Base-by-base conservation (phyloP, 2,113 vertebrate genomes). In the Microtus oregoni region DNA sequence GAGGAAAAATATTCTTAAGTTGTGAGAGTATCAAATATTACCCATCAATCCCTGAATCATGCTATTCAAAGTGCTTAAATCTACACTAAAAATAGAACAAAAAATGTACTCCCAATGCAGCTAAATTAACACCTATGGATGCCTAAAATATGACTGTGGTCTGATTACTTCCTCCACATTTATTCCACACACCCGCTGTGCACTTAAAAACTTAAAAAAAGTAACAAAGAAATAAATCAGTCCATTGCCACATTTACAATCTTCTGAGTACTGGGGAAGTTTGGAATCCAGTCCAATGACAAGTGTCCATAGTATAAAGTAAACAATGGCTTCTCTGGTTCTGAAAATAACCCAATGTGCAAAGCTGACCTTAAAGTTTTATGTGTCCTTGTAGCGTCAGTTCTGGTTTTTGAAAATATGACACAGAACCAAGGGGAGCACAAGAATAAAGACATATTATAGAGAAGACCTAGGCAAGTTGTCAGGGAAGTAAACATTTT, bases 11-110 rank as follows among this genome's bases (percentile, higher is more conserved):
- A 89, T 96, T 96, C 97, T 96, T 77, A 98, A 97, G 61, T 97
- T 96, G 96, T 97, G 96, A 96, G 97, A 98, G 96, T 98, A 99
- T 98, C 97, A 98, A 98, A 98, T 96, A 98, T 96, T 98, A 98
- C 97, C 98, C 97, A 95, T 98, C 98, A 98, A 94, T 98, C 98
- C 98, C 98, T 98, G 98, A 98, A 98, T 98, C 98, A 98, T 99
- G 98, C 98, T 98, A 98, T 98, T 98, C 98, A 98, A 99, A 99
- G 98, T 98, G 98, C 98, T 98, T 98, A 98, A 98, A 98, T 97
- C 97, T 98, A 98, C 91, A 89, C 94, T 98, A 98, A 98, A 98
- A 98, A 97, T 83, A 98, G 97, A 98, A 98, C 86, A 97, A 98
- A 97, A 98, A 98, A 98, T 96, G 24, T 98, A 98, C 87, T 98